These are phyloP conservation scores for Gastrophysa polygoni DNA, from an alignment of 2,888 invertebrate genomes.

Conservation along the genomic window DNA sequence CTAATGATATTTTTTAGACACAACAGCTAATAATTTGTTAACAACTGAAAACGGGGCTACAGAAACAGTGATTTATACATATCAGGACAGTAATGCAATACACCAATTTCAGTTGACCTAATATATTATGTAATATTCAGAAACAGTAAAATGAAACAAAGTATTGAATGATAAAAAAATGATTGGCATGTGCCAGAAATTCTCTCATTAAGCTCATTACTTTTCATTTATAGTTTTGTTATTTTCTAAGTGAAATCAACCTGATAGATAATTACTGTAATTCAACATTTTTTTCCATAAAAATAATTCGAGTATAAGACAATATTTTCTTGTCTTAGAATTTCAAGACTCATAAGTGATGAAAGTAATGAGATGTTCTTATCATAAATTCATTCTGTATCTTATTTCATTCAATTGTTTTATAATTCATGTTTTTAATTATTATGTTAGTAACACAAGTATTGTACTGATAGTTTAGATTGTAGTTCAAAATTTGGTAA, in stretches of 20 bases:
- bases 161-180: background rate
- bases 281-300: no score
- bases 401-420: background rate
- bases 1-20: conserved; percentile 47
- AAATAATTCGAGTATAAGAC: no score
- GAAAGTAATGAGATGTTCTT: no score
- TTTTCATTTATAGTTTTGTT: no score
- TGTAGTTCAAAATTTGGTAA: background rate
- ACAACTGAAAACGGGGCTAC: conserved; percentile 56
- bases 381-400: no score
- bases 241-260: no score
- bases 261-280: no score
- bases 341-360: no score
- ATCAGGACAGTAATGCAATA: conserved; percentile 55
- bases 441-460: background rate
- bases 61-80: conserved; percentile 62
- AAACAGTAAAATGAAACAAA: background rate
- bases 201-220: no score
- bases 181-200: no score
- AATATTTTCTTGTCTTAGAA: no score
- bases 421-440: background rate
- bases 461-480: background rate
- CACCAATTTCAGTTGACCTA: conserved; percentile 54
- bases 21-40: conserved; percentile 54
- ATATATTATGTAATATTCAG: no score